Conservation (phyloP, 1,140 invertebrate species). For the Pemphigus obesinymphae region DNA sequence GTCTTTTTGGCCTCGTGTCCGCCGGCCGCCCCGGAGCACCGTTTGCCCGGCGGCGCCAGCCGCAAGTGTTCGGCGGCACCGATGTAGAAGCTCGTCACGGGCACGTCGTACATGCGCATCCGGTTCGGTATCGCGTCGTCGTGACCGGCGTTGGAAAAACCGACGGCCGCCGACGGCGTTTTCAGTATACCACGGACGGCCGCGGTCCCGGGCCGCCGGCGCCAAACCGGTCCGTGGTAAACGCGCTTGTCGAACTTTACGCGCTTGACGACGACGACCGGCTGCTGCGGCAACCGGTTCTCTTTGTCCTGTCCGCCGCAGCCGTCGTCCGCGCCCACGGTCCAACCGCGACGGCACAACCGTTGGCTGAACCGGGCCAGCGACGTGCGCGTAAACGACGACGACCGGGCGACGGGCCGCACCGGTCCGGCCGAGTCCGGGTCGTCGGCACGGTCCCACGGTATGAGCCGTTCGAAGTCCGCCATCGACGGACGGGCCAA, state of each 20-base stretch:
- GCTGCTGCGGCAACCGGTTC: background rate
- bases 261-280: slow-evolving; percentile 44
- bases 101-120: slow-evolving; percentile 38
- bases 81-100: slow-evolving; percentile 42
- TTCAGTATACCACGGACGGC: slow-evolving; percentile 47
- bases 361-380: slow-evolving; percentile 57
- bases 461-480: slow-evolving; percentile 13
- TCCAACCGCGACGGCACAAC: slow-evolving; percentile 47
- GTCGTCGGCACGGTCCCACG: background rate
- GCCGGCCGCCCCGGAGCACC: background rate
- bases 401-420: slow-evolving; percentile 43
- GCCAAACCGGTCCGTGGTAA: slow-evolving; percentile 47
- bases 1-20: background rate
- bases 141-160: background rate
- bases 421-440: background rate
- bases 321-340: slow-evolving; percentile 43
- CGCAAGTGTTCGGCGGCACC: background rate
- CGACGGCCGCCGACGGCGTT: background rate
- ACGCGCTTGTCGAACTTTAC: slow-evolving; percentile 48
- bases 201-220: slow-evolving; percentile 46
- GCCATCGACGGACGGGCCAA: slow-evolving; percentile 5
- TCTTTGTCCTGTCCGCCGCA: slow-evolving; percentile 1
- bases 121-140: slow-evolving; percentile 24
- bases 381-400: slow-evolving; percentile 59
- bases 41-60: background rate